These are phyloP conservation scores for Parapristionchus giblindavisi DNA, from an alignment of 2,888 invertebrate genomes.

Conservation along the genomic window DNA sequence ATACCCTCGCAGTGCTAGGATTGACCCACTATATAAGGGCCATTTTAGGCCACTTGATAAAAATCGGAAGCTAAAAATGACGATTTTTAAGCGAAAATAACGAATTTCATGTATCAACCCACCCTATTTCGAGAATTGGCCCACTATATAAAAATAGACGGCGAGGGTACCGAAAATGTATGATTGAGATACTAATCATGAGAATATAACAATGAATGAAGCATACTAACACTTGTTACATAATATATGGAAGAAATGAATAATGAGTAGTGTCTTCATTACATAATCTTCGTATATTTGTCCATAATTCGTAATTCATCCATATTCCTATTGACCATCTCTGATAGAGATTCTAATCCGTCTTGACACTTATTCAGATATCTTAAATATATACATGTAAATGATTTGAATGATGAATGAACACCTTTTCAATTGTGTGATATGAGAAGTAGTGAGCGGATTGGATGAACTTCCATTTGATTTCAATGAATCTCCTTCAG, in stretches of 20 bases:
- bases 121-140: too few species aligned
- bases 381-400: slow-evolving; percentile 21
- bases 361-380: slow-evolving; percentile 44
- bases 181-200: too few species aligned
- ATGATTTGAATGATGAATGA: background rate
- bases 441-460: too few species aligned
- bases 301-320: slow-evolving; percentile 37
- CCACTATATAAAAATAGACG: too few species aligned
- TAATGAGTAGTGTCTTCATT: background rate
- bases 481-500: background rate
- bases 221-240: background rate
- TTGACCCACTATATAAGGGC: too few species aligned
- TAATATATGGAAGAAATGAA: background rate
- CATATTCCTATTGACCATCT: slow-evolving; percentile 37
- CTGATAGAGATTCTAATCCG: slow-evolving; percentile 40
- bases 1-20: too few species aligned
- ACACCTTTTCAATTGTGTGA: slow-evolving; percentile 8
- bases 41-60: too few species aligned
- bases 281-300: background rate
- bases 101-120: too few species aligned
- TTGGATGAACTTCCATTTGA: background rate
- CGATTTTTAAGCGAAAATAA: too few species aligned
- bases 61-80: too few species aligned
- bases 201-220: too few species aligned
- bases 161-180: too few species aligned